Percentiles rank a stretch among this genome's conserved stretches.
Conservation (phyloP, 2,888 invertebrate species). For the Stramonita haemastoma region DNA sequence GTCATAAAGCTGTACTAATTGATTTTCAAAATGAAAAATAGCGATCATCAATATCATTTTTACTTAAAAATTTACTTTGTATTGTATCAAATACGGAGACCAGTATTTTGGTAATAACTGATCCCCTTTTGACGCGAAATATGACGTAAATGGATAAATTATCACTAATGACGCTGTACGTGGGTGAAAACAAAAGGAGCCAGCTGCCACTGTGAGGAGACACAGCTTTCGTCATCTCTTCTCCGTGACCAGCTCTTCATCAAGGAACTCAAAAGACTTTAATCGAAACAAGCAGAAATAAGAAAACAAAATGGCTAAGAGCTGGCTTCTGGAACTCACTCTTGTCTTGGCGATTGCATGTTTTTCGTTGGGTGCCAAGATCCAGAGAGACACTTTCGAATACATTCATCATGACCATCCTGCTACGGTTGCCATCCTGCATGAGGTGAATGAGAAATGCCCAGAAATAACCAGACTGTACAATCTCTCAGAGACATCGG, state of each 20-base stretch:
- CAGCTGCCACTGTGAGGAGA: slow-evolving; percentile 16
- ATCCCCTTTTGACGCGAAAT: slow-evolving; percentile 13
- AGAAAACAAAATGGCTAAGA: slow-evolving; percentile 8
- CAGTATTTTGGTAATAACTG: not conserved
- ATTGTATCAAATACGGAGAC: not conserved
- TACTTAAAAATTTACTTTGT: no score
- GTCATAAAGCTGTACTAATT: no score
- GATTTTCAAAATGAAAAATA: no score
- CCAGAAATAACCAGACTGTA: slow-evolving; percentile 88
- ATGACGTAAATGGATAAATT: slow-evolving; percentile 29
- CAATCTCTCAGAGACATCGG: slow-evolving; percentile 82
- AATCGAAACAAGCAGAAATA: not conserved
- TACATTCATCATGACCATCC: slow-evolving; percentile 85
- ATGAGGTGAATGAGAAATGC: slow-evolving; percentile 85
- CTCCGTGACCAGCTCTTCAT: not conserved
- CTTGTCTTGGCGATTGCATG: not conserved
- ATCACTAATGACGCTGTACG: slow-evolving; percentile 25
- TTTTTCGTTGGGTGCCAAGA: not conserved
- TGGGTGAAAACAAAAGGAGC: slow-evolving; percentile 21
- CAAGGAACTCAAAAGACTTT: not conserved
- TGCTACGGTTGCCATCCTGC: slow-evolving; percentile 83
- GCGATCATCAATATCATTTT: no score
- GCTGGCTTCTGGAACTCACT: slow-evolving; percentile 6
- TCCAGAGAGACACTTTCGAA: slow-evolving; percentile 23
- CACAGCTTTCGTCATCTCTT: not conserved